These are phyloP conservation scores for Nasua narica DNA, from an alignment of 2,797 vertebrate genomes.

Conservation along the genomic window DNA sequence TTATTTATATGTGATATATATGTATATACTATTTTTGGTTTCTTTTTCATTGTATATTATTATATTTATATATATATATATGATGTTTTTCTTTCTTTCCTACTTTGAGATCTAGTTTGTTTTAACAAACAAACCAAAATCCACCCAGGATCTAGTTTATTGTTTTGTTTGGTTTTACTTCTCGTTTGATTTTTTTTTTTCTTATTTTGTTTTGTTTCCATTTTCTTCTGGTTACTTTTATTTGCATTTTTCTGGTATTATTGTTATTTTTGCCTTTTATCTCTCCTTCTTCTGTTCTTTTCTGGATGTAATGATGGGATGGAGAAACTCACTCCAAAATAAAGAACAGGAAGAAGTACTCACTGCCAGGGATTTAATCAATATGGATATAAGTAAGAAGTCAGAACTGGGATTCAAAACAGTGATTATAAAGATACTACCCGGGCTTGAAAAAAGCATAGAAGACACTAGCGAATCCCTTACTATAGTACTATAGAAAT, in stretches of 20 bases:
- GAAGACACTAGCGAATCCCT: not conserved
- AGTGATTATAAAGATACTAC: not conserved
- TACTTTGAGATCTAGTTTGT: not conserved
- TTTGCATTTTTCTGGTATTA: not conserved
- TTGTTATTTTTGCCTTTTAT: not conserved
- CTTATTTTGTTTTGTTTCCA: not conserved
- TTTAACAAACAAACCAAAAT: not conserved
- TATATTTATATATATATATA: not conserved
- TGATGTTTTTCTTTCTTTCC: not conserved
- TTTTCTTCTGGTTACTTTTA: not conserved
- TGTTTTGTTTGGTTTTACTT: not conserved
- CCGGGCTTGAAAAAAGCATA: not conserved
- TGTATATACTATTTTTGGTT: not conserved
- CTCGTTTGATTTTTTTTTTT: not conserved
- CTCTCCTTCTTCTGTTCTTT: not conserved
- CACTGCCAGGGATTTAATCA: not conserved
- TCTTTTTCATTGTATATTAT: not conserved
- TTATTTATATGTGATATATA: not conserved
- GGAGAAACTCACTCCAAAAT: not conserved
- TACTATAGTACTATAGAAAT: not conserved
- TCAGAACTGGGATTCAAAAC: not conserved
- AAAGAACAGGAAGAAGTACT: not conserved
- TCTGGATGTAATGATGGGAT: not conserved
- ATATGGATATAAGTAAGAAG: not conserved
- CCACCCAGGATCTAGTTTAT: not conserved